A percentile compares a stretch with the other conserved stretches of the same genome.
Conservation (phyloP, 2,113 vertebrate genomes). For the Apaloderma vittatum region DNA sequence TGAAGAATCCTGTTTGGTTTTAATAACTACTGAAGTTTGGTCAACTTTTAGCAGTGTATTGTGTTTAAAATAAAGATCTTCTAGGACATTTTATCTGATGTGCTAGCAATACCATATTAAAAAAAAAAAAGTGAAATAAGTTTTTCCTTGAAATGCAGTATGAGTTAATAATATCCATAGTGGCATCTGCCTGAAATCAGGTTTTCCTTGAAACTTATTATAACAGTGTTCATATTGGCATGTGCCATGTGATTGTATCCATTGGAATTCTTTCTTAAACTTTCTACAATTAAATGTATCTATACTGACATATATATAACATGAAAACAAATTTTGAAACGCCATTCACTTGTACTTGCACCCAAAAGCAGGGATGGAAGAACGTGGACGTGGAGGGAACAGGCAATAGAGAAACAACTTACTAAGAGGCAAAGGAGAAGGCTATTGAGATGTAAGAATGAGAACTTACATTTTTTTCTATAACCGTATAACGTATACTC, state of each 20-base stretch:
- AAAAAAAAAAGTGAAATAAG: not conserved
- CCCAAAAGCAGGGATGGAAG: not conserved
- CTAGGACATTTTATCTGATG: not conserved
- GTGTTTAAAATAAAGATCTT: not conserved
- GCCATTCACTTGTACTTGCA: not conserved
- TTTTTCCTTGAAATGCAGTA: not conserved
- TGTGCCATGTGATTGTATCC: not conserved
- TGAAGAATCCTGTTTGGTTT: not conserved
- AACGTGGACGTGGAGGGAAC: accelerated
- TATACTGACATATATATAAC: not conserved
- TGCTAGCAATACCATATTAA: not conserved
- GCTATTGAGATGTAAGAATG: not conserved
- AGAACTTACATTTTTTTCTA: not conserved
- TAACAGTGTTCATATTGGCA: not conserved
- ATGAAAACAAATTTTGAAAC: not conserved
- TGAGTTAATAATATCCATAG: not conserved
- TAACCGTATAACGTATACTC: not conserved
- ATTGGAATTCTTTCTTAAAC: not conserved
- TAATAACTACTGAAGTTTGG: not conserved
- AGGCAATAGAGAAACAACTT: not conserved
- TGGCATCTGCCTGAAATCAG: not conserved
- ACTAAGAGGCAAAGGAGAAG: not conserved
- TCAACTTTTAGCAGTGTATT: not conserved
- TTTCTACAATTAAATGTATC: not conserved
- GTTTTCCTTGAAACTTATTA: not conserved